Evolutionary conservation across 2,113 vertebrate species (phyloP), one percentile per base, ranked within the genome.

Genomic region (Lophotis ruficrista): DNA sequence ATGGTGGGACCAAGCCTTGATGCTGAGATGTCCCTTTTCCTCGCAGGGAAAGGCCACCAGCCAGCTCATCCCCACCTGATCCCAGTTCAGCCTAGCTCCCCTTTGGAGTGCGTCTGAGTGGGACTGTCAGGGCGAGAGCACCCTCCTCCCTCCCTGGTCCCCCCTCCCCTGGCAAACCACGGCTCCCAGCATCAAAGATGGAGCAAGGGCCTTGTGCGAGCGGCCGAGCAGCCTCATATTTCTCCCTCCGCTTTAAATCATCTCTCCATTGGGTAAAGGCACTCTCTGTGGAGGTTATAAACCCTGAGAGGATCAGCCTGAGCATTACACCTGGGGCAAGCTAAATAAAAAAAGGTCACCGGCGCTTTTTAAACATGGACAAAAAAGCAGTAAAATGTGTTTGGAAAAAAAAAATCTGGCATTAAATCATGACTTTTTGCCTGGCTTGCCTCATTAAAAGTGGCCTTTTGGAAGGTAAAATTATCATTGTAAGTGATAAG

Each of bases 381-480:
- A 98, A 98, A 98, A 98, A 98, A 97, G 97, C 98, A 98, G 97
- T 98, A 98, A 98, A 98, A 98, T 98, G 98, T 98, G 98, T 98
- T 98, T 98, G 94, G 98, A 96, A 97, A 98, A 98, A 98, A 98
- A 98, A 98, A 98, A 98, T 98, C 95, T 84, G 78, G 98, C 98
- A 98, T 98, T 99, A 98, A 99, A 99, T 98, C 98, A 98, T 98
- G 98, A 98, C 98, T 98, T 98, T 98, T 98, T 98, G 98, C 98
- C 98, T 98, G 97, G 97, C 97, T 98, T 95, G 97, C 98, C 98
- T 99, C 98, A 99, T 98, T 98, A 99, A 98, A 99, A 98, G 97
- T 98, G 98, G 98, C 98, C 98, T 99, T 98, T 98, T 98, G 98
- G 98, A 98, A 98, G 98, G 98, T 98, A 98, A 98, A 98, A 98